Conservation (phyloP, 1,140 invertebrate species). For the Neodiprion pinetum region DNA sequence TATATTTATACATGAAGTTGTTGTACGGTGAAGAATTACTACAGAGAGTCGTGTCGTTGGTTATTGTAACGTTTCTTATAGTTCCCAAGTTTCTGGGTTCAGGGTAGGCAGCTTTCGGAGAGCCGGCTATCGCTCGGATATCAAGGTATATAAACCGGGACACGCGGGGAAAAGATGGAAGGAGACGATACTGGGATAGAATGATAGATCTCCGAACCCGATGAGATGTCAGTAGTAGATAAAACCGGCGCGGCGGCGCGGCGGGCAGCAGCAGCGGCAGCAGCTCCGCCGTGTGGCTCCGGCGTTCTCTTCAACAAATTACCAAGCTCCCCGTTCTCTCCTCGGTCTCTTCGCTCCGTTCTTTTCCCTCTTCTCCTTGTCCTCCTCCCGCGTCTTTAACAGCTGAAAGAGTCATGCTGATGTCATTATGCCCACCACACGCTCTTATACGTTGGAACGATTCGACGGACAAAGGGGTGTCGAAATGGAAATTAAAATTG, state of each 20-base stretch:
- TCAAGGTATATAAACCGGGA: slow-evolving; percentile 48
- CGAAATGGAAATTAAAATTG: slow-evolving; percentile 3
- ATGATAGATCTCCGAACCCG: slow-evolving; percentile 51
- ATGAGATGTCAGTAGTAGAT: slow-evolving; percentile 49
- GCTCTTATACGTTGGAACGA: background rate
- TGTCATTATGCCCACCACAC: slow-evolving; percentile 7
- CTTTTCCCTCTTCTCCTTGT: slow-evolving; percentile 19
- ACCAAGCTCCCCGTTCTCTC: slow-evolving; percentile 12
- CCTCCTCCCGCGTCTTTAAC: slow-evolving; percentile 11
- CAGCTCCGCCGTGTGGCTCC: slow-evolving; percentile 26
- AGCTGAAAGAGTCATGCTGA: slow-evolving; percentile 7
- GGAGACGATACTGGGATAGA: slow-evolving; percentile 53
- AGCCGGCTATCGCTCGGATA: slow-evolving; percentile 44
- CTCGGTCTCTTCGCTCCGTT: slow-evolving; percentile 15
- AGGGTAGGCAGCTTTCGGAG: too few species aligned
- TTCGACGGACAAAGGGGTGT: background rate
- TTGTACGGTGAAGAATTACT: too few species aligned
- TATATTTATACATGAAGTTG: too few species aligned
- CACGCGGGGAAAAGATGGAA: slow-evolving; percentile 22
- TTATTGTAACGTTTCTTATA: too few species aligned
- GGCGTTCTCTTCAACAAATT: slow-evolving; percentile 13
- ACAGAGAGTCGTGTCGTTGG: too few species aligned
- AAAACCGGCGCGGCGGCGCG: slow-evolving; percentile 41
- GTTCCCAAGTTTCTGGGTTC: too few species aligned
- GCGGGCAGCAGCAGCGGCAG: slow-evolving; percentile 37